Evolutionary conservation across 2,797 vertebrate genomes (phyloP), one percentile per base, ranked within the genome.

Genomic region (Chanos chanos): DNA sequence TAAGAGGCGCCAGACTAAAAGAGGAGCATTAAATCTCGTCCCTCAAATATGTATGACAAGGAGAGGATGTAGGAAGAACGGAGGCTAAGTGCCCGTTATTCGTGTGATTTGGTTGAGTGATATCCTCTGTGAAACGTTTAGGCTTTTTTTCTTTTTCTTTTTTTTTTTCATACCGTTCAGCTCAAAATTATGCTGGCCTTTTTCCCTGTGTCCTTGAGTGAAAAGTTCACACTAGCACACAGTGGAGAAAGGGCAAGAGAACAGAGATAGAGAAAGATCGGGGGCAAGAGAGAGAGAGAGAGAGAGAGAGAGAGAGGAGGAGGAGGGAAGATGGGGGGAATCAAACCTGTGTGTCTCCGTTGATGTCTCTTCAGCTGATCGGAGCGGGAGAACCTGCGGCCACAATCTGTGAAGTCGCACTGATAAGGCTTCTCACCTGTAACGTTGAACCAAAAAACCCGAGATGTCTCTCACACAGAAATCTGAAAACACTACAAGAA

Each of bases 301-400:
- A 70, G 50, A 37, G 40, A 72, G 61, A 71, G 43, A 64, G 40
- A 36, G 13, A 71, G 58, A 34, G 34, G 2, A 40, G 18, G 24
- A 44, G 12, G 43, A 7, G 25, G 45, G 54, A 41, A 21, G 48
- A 33, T 60, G 6, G 31, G 7, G 47, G 36, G 41, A 6, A 31
- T 41, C 92, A 83, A 85, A 99, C 96, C 96, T 94, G 96, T 98
- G 83, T 98, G 96, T 80, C 96, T 90, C 81, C 96, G 92, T 85
- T 99, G 96, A 86, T 99, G 96, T 70, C 96, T 78, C 73, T 99
- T 99, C 25, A 99, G 93, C 81, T 99, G 96, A 84, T 99, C 96
- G 13, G 96, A 99, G 76, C 96, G 93, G 69, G 95, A 98, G 81
- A 99, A 99, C 73, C 94, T 89, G 57, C 94, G 87, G 63, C 97